phyloP scores from a whole-genome alignment of 2,888 invertebrate species.

The Mylabris sibirica region DNA sequence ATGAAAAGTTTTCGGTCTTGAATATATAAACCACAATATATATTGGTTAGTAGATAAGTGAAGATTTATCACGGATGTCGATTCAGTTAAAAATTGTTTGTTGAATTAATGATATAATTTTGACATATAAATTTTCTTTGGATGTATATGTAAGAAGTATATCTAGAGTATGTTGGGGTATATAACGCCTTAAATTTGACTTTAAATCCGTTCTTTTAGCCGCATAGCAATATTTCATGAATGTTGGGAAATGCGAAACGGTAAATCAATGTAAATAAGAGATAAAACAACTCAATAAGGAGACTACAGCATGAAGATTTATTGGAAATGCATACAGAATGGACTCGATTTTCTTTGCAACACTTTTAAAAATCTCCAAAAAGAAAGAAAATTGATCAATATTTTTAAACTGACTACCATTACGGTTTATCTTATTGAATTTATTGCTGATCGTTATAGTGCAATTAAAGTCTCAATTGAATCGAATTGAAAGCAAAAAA shows the following conservation, averaged over 20 bases:
- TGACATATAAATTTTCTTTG: neutral
- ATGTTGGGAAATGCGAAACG: constrained; percentile 10
- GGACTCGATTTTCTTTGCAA: neutral
- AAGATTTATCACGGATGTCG: neutral
- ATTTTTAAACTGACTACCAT: neutral
- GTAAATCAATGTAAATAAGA: constrained; percentile 18
- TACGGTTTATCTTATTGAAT: neutral
- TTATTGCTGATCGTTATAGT: neutral
- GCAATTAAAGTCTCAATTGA: neutral
- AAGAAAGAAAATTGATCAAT: neutral
- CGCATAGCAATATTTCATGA: constrained; percentile 15
- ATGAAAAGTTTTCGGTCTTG: constrained; percentile 27
- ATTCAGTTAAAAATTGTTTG: constrained; percentile 7
- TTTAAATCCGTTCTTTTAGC: constrained; percentile 4
- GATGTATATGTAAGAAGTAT: too few species aligned
- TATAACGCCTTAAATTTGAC: constrained; percentile 8
- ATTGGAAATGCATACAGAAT: constrained; percentile 3
- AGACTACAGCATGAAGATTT: neutral
- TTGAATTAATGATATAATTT: constrained; percentile 9
- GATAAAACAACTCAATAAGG: constrained; percentile 15
- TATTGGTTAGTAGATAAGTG: neutral
- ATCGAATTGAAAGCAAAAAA: neutral
- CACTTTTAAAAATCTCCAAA: neutral
- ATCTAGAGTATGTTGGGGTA: too few species aligned
- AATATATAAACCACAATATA: constrained; percentile 19